Evolutionary conservation across 2,888 invertebrate species (phyloP).

Genomic region (Spatulosminthurus flaviceps): DNA sequence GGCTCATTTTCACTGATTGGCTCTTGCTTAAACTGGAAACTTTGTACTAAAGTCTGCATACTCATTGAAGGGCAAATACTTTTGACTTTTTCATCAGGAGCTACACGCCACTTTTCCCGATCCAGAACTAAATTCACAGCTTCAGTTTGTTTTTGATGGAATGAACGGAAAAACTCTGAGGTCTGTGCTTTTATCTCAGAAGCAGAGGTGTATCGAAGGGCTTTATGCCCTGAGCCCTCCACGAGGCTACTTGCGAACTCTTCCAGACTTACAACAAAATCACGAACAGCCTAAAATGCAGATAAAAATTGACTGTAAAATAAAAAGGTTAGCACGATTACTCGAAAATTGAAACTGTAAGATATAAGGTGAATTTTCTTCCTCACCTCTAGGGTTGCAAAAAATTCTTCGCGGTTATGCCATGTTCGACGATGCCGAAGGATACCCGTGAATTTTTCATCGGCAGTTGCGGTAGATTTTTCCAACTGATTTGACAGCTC

Average conservation of each 20-base stretch:
- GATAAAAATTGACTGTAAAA: background rate
- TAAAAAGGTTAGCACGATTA: background rate
- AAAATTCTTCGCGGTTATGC: slow-evolving; percentile 55
- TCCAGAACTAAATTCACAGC: slow-evolving; percentile 59
- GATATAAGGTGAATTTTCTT: too few relatives aligned
- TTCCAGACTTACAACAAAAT: slow-evolving; percentile 64
- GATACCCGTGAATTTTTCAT: slow-evolving; percentile 62
- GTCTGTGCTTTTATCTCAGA: slow-evolving; percentile 63
- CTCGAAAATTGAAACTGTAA: background rate
- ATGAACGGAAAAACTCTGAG: slow-evolving; percentile 60
- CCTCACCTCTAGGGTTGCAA: slow-evolving; percentile 57
- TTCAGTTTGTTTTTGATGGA: slow-evolving; percentile 62
- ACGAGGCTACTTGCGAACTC: slow-evolving; percentile 62
- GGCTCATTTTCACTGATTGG: slow-evolving; percentile 12
- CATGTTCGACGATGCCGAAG: slow-evolving; percentile 59
- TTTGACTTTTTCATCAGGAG: slow-evolving; percentile 58
- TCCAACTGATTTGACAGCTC: slow-evolving; percentile 61
- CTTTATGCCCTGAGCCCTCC: slow-evolving; percentile 37
- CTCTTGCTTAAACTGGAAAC: background rate
- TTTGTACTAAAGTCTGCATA: slow-evolving; percentile 53
- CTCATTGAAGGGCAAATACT: slow-evolving; percentile 54
- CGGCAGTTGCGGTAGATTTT: slow-evolving; percentile 62
- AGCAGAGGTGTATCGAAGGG: slow-evolving; percentile 57
- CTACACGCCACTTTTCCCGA: slow-evolving; percentile 61
- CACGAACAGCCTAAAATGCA: slow-evolving; percentile 62